Percentiles rank a stretch among this genome's conserved stretches.
Conservation (phyloP, 2,888 invertebrate genomes). For the Drosophila demipolita region DNA sequence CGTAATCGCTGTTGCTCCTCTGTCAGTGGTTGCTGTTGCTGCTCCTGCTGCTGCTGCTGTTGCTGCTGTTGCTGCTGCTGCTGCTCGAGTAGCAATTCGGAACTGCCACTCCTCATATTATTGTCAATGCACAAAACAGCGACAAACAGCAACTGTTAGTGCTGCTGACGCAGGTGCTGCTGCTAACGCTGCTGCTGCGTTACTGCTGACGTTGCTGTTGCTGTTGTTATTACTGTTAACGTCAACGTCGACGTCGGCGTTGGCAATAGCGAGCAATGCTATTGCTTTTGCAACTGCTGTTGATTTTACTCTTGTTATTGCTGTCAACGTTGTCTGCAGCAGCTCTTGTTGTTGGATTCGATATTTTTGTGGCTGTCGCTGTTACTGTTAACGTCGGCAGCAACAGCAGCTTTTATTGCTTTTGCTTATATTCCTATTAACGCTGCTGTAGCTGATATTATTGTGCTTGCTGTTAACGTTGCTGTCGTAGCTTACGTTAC, state of each 20-base stretch:
- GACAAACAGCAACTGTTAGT: slow-evolving; percentile 39
- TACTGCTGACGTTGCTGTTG: slow-evolving; percentile 54
- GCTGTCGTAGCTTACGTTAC: background rate
- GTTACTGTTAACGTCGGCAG: slow-evolving; percentile 36
- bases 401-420: slow-evolving; percentile 42
- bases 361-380: slow-evolving; percentile 38
- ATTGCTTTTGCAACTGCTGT: slow-evolving; percentile 39
- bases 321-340: slow-evolving; percentile 37
- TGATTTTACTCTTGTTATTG: slow-evolving; percentile 51
- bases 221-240: slow-evolving; percentile 1
- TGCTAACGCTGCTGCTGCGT: slow-evolving; percentile 47
- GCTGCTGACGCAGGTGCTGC: slow-evolving; percentile 41
- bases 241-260: slow-evolving; percentile 37
- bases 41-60: slow-evolving; percentile 88
- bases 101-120: slow-evolving; percentile 92
- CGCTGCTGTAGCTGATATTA: background rate
- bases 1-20: slow-evolving; percentile 85
- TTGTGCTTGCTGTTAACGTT: background rate
- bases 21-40: slow-evolving; percentile 86
- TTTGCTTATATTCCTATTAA: background rate
- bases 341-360: background rate
- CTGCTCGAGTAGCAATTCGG: slow-evolving; percentile 91
- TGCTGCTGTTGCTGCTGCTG: slow-evolving; percentile 90
- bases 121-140: slow-evolving; percentile 82
- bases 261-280: slow-evolving; percentile 33